Evolutionary conservation across 2,888 invertebrate species (phyloP), one percentile per base, ranked within the genome.

Genomic region (Platycnemis pennipes): DNA sequence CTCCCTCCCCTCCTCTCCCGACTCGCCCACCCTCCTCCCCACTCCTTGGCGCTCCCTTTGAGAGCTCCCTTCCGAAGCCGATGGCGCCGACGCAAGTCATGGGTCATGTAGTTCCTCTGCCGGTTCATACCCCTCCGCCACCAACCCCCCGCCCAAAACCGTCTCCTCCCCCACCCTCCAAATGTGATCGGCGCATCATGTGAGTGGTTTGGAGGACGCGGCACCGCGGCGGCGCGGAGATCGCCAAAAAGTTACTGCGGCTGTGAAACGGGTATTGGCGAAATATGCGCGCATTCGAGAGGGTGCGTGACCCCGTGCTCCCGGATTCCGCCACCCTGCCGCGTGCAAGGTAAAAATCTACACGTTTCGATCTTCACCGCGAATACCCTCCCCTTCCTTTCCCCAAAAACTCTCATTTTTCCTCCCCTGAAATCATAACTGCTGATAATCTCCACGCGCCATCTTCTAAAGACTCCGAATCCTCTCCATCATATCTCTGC

Each of bases 11-110:
- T n/a, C 45, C 46, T 46, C 87, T 2, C 87, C 45, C 8, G 5
- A 0, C 44, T 46, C 26, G 5, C 44, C 45, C 45, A 1, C 37
- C 77, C 8, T 16, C 37, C 77, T 11, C 31, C 31, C 3, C n/a
- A 37, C n/a, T 22, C 87, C 46, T 5, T 42, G 42, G 42, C 86
- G 22, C 42, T 56, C 89, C 56, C 89, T 89, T 89, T 89, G 89
- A 91, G 91, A 44, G 91, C 63, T 91, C 63, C 37, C 89, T 89
- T 89, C 89, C 89, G 89, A 56, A 42, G 45, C 44, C 69, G 44
- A 63, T 69, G 91, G 91, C 91, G 91, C 63, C 91, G 91, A 63
- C 91, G 69, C 91, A 63, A 49, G 91, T 91, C 91, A 89, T 22
- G 89, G 89, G 89, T 89, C 89, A 89, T 89, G 37, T 42, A 53